phyloP scores from a whole-genome alignment of 2,797 vertebrate species.

The Sebastes oblongus region DNA sequence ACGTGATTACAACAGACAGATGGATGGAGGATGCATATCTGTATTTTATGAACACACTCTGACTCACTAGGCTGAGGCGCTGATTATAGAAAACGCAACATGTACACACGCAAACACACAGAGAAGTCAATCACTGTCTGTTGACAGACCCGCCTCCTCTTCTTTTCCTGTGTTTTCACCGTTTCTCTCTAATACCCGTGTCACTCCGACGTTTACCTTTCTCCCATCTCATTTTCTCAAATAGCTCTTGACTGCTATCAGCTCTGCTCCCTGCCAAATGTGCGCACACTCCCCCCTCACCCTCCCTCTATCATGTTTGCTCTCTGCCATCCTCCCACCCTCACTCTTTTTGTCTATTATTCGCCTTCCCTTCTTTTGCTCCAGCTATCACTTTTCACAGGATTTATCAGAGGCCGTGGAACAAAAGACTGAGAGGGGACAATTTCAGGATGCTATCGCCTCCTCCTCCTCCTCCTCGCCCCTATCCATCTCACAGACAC shows the following conservation, averaged over 20 bases:
- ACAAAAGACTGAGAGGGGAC: constrained; percentile 52
- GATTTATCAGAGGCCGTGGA: constrained; percentile 48
- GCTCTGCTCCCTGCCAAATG: constrained; percentile 30
- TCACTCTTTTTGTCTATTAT: neutral
- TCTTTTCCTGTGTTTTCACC: constrained; percentile 5
- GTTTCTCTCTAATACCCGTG: constrained; percentile 1
- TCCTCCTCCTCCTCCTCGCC: neutral
- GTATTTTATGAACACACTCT: constrained; percentile 16
- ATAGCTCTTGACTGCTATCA: constrained; percentile 47
- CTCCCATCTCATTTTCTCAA: constrained; percentile 51
- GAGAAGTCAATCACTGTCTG: constrained; percentile 13
- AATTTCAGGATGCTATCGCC: constrained; percentile 54
- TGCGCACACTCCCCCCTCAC: neutral
- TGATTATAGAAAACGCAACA: constrained; percentile 3
- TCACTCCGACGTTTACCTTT: constrained; percentile 45
- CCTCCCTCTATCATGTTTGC: constrained; percentile 20
- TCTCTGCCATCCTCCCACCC: neutral
- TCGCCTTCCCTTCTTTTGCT: constrained; percentile 2
- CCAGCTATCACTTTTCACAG: constrained; percentile 37
- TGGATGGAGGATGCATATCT: neutral
- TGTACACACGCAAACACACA: neutral
- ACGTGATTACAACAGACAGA: constrained; percentile 8
- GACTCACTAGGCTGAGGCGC: constrained; percentile 3
- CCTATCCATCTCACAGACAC: neutral
- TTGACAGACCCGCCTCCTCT: constrained; percentile 17